Evolutionary conservation across 2,888 invertebrate species (phyloP).

Genomic region (Dryococelus australis): DNA sequence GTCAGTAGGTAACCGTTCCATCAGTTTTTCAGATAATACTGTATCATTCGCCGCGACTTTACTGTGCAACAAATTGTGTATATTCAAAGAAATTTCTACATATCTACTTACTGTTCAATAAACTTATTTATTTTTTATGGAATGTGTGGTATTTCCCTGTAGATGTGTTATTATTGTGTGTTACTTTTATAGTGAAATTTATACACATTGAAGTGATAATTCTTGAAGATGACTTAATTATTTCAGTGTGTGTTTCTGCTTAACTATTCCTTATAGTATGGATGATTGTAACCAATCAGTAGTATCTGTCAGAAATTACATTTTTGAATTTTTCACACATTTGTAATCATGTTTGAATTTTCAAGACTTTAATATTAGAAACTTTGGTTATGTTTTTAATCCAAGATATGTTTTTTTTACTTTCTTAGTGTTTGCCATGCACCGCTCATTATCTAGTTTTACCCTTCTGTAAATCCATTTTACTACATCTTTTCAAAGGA

Average conservation of each 20-base stretch:
- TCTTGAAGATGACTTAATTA: background rate
- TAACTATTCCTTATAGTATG: background rate
- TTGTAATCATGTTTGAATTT: background rate
- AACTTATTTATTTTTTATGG: background rate
- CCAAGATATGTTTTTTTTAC: background rate
- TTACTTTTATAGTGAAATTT: background rate
- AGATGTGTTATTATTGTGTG: background rate
- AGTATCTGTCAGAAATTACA: background rate
- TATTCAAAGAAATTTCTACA: background rate
- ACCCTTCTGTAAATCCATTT: too few species aligned
- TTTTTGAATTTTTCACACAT: background rate
- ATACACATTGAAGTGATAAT: background rate
- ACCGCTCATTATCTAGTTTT: too few species aligned
- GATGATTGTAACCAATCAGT: background rate
- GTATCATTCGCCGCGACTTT: background rate
- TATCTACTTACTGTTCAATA: background rate
- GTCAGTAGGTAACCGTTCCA: slow-evolving; percentile 32
- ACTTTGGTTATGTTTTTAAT: background rate
- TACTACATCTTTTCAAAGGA: too few species aligned
- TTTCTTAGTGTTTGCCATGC: background rate
- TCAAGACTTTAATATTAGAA: background rate
- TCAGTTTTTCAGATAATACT: background rate
- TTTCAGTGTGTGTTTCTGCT: background rate
- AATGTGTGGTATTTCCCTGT: background rate
- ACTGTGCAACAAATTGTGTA: background rate